Base-by-base conservation (phyloP, 2,888 invertebrate species). In the Tetragonisca angustula region DNA sequence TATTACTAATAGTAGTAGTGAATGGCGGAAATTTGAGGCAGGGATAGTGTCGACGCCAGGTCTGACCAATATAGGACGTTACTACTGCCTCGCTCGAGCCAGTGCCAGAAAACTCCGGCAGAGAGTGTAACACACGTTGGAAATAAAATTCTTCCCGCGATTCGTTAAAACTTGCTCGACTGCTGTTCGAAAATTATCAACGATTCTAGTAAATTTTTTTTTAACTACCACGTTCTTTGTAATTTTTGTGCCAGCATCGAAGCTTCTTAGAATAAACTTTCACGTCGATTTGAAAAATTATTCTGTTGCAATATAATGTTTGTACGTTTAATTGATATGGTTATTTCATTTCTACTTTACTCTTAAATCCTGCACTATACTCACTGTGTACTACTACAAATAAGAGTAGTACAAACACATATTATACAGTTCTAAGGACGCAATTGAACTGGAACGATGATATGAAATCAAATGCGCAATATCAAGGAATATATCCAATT, bases 1-100 rank as follows among this genome's bases (percentile, higher is more conserved):
- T 74, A 81, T 81, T 36, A 27, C 69, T 70, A 81, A 69, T 80
- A 80, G 73, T 64, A 54, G 56, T 50, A 19, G 56, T 59, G 73
- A 54, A 81, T 62, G 27, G n/a, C 27, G 43, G 52, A 64, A 69
- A 81, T 71, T 75, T 80, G 50, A 32, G 43, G 52, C 62, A 72
- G 67, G 76, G 43, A 72, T 56, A 69, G 71, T 68, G 43, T 62
- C 54, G 49, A 50, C 72, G 59, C 68, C 50, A 36, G 65, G 76
- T 68, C 83, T 72, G 83, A 69, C 71, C 81, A 64, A 72, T 76
- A 69, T n/a, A 21, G 54, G 50, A 56, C 36, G 24, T 36, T 78
- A 74, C 82, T 74, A 84, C 77, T 84, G 61, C 13, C 32, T 32
- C 54, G 9, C 52, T 15, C n/a, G 17, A 36, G 56, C 65, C 15